A percentile compares a stretch with the other conserved stretches of the same genome.
Conservation (phyloP, 2,797 vertebrate species). For the Neosilurus hyrtlii region DNA sequence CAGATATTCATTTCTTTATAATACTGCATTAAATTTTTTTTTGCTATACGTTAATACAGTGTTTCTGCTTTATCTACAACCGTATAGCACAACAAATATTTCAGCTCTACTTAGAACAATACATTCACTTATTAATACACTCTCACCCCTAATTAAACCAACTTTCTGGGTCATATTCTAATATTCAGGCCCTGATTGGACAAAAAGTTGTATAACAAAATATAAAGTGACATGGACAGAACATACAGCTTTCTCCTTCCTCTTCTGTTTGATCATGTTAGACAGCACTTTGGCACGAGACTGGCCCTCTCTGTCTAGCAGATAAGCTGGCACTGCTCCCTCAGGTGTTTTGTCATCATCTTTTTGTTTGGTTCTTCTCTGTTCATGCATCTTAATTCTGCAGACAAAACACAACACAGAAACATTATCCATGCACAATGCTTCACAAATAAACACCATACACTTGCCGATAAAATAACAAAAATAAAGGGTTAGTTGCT, state of each 20-base stretch:
- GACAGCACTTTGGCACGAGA: conserved; percentile 93
- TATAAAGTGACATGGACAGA: neutral
- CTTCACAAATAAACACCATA: neutral
- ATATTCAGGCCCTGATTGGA: neutral
- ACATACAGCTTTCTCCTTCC: conserved; percentile 98
- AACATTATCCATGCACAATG: neutral
- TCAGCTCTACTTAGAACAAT: neutral
- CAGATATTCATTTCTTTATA: neutral
- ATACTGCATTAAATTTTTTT: neutral
- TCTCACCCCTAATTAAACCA: neutral
- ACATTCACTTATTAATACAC: neutral
- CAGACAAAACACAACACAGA: neutral
- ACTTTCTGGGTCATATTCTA: no score
- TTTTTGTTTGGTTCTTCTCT: conserved; percentile 94
- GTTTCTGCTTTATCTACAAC: neutral
- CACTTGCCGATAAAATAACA: no score
- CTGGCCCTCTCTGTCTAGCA: conserved; percentile 94
- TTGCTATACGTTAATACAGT: neutral
- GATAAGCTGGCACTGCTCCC: conserved; percentile 92
- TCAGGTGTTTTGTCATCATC: conserved; percentile 95
- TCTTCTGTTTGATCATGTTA: conserved; percentile 99
- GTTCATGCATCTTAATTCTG: conserved; percentile 98
- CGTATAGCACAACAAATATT: neutral
- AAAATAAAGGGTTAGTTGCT: no score
- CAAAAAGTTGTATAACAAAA: neutral